These are phyloP conservation scores for Acyrthosiphon pisum DNA, from an alignment of 1,140 invertebrate species.

Conservation along the genomic window DNA sequence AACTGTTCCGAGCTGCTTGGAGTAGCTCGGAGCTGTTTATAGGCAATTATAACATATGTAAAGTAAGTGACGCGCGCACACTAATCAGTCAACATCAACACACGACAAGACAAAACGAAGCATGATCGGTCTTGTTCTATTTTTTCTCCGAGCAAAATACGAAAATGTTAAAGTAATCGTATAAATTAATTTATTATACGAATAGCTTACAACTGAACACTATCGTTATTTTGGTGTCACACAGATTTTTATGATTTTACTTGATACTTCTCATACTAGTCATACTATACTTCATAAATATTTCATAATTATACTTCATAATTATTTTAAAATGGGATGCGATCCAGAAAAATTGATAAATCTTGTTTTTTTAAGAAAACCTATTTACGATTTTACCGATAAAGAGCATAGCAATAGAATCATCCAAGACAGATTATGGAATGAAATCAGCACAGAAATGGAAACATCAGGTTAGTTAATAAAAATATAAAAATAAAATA, in stretches of 20 bases:
- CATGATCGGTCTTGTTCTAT: neutral
- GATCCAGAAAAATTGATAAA: constrained; percentile 28
- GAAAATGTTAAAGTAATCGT: neutral
- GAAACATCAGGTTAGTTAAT: constrained; percentile 36
- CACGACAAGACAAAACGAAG: neutral
- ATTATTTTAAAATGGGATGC: constrained; percentile 28
- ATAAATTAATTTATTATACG: neutral
- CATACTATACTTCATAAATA: too few species aligned
- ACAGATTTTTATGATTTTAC: neutral
- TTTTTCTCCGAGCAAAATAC: neutral
- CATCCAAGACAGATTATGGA: constrained; percentile 14
- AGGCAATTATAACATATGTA: too few species aligned
- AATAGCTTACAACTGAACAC: neutral
- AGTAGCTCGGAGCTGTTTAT: too few species aligned
- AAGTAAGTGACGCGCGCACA: too few species aligned
- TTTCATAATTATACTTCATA: neutral
- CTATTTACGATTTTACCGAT: constrained; percentile 22
- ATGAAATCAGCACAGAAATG: constrained; percentile 10
- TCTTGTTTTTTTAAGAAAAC: constrained; percentile 29
- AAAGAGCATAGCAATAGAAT: constrained; percentile 12
- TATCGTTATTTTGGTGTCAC: neutral
- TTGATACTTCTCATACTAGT: too few species aligned
- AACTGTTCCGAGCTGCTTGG: too few species aligned
- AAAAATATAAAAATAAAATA: constrained; percentile 11
- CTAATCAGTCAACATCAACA: too few species aligned